Percentiles rank a stretch among this genome's conserved stretches.
Evolutionary conservation across 37 sponge, comb jelly and placozoan species (phyloP).

Genomic region (Theonella swinhoei): DNA sequence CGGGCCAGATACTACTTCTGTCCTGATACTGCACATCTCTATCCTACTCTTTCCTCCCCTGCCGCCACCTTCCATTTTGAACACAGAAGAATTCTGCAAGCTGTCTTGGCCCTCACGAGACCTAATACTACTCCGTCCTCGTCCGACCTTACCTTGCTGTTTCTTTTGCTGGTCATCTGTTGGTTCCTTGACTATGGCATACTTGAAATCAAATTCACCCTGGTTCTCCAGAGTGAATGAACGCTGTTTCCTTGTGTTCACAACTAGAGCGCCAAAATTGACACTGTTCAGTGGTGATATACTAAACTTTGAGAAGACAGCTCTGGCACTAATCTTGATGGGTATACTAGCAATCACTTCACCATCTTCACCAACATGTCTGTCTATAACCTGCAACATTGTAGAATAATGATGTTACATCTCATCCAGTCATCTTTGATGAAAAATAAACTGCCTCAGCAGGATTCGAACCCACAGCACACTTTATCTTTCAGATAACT

Average conservation of each 20-base stretch:
- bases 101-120: neutral
- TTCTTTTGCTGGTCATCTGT: constrained; percentile 39
- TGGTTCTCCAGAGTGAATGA: constrained; percentile 88
- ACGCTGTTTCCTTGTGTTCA: constrained; percentile 61
- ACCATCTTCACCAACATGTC: constrained; percentile 82
- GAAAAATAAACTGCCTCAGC: too few relatives aligned
- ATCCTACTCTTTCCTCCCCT: neutral
- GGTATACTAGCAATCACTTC: constrained; percentile 97
- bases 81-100: neutral
- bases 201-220: constrained; percentile 98
- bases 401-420: too few relatives aligned
- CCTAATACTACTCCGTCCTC: neutral
- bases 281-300: constrained; percentile 88
- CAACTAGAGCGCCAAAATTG: constrained; percentile 90
- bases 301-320: constrained; percentile 87
- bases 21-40: constrained; percentile 29
- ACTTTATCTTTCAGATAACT: too few relatives aligned
- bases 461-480: too few relatives aligned
- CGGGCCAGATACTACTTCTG: constrained; percentile 70
- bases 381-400: constrained; percentile 82
- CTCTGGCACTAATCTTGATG: constrained; percentile 79
- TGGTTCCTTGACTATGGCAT: constrained; percentile 78
- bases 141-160: constrained; percentile 5
- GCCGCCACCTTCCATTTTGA: neutral
- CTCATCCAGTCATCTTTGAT: too few relatives aligned